Conservation (phyloP, 1,140 invertebrate species). For the Brevipalpus yothersi region DNA sequence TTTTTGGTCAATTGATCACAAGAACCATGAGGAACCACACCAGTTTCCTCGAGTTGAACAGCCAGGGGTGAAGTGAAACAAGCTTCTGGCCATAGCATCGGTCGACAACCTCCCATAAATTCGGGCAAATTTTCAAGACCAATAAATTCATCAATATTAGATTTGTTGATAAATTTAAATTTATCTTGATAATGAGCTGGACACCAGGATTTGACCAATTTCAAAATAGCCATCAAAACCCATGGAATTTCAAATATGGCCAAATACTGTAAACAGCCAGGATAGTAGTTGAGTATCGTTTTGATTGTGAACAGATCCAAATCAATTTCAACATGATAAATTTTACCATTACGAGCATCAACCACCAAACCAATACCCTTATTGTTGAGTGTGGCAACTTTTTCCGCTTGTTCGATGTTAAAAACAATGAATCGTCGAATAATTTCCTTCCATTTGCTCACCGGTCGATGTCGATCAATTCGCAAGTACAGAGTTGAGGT, state of each 20-base stretch:
- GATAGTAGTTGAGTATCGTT: constrained; percentile 10
- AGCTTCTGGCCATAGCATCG: neutral
- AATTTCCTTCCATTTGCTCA: constrained; percentile 3
- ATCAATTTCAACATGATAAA: constrained; percentile 7
- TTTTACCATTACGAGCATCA: constrained; percentile 4
- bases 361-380: constrained; percentile 2
- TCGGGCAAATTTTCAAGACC: constrained; percentile 9
- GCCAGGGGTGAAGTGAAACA: neutral
- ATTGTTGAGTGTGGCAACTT: neutral
- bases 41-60: neutral
- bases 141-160: constrained; percentile 8
- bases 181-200: constrained; percentile 5
- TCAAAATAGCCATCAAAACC: constrained; percentile 9
- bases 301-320: neutral
- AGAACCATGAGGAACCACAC: neutral
- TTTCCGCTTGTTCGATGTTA: constrained; percentile 1
- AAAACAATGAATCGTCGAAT: constrained; percentile 3
- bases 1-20: neutral
- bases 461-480: constrained; percentile 4
- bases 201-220: constrained; percentile 8
- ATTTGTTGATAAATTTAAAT: constrained; percentile 8
- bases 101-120: constrained; percentile 7
- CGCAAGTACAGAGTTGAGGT: neutral
- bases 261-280: constrained; percentile 7
- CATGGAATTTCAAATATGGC: constrained; percentile 11